Conservation (phyloP, 2,888 invertebrate genomes). For the Tipula unca region DNA sequence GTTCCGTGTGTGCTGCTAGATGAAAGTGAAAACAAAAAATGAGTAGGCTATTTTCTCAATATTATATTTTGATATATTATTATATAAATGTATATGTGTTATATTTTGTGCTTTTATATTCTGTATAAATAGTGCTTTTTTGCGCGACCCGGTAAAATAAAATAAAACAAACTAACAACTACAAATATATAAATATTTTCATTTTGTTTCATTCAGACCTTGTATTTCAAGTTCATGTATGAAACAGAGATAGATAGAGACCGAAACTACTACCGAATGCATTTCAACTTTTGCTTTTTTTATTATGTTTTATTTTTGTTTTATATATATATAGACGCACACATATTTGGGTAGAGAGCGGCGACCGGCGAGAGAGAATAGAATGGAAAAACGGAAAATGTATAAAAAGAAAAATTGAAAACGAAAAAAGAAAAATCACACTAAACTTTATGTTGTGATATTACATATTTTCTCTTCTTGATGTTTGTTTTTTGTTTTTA, state of each 20-base stretch:
- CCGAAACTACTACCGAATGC: background rate
- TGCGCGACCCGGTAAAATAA: conserved; percentile 15
- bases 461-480: background rate
- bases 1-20: conserved; percentile 16
- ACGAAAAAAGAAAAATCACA: background rate
- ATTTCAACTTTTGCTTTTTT: conserved; percentile 14
- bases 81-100: background rate
- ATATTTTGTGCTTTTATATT: background rate
- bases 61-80: background rate
- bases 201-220: background rate
- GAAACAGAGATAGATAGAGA: background rate
- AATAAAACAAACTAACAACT: background rate
- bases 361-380: background rate
- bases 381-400: background rate
- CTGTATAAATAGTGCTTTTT: background rate
- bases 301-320: background rate
- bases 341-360: background rate
- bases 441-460: conserved; percentile 16
- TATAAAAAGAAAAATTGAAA: background rate
- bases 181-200: background rate
- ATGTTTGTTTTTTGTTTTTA: background rate
- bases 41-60: conserved; percentile 17
- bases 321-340: background rate
- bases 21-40: conserved; percentile 19
- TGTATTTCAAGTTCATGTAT: conserved; percentile 14